Evolutionary conservation across 2,888 invertebrate genomes (phyloP).

Genomic region (Baronia brevicornis): DNA sequence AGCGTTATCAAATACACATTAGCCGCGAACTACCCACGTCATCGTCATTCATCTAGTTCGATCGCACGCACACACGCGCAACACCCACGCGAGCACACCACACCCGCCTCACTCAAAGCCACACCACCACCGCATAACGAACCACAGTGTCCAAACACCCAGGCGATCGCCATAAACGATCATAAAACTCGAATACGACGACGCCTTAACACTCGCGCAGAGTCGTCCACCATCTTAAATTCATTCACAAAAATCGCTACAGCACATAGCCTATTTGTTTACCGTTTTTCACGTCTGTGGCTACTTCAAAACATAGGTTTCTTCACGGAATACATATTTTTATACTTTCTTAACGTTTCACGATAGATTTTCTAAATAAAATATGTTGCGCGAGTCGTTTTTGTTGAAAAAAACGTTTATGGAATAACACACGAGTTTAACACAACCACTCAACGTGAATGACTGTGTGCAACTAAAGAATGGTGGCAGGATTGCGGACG

Average conservation of each 20-base stretch:
- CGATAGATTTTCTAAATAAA: conserved; percentile 31
- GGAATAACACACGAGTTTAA: conserved; percentile 30
- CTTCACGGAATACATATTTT: conserved; percentile 21
- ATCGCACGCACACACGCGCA: conserved; percentile 57
- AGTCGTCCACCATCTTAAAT: conserved; percentile 70
- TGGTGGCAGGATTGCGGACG: conserved; percentile 71
- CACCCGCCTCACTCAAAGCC: conserved; percentile 19
- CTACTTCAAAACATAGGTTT: conserved; percentile 27
- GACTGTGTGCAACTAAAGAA: conserved; percentile 67
- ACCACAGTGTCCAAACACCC: conserved; percentile 20
- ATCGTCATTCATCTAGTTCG: conserved; percentile 68
- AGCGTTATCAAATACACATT: conserved; percentile 61
- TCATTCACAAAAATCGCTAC: conserved; percentile 73
- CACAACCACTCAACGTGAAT: conserved; percentile 34
- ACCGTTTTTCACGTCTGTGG: conserved; percentile 53
- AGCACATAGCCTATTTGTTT: conserved; percentile 59
- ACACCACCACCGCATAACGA: conserved; percentile 23
- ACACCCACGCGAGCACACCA: conserved; percentile 19
- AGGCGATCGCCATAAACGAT: conserved; percentile 26
- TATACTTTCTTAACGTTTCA: conserved; percentile 20
- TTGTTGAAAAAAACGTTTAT: conserved; percentile 50
- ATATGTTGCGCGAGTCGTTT: conserved; percentile 38
- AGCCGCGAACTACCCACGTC: conserved; percentile 55
- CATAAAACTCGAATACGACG: conserved; percentile 36
- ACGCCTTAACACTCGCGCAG: conserved; percentile 45